A percentile compares a stretch with the other conserved stretches of the same genome.
These are phyloP conservation scores for Ceratina calcarata DNA, from an alignment of 1,140 invertebrate genomes.

Conservation along the genomic window DNA sequence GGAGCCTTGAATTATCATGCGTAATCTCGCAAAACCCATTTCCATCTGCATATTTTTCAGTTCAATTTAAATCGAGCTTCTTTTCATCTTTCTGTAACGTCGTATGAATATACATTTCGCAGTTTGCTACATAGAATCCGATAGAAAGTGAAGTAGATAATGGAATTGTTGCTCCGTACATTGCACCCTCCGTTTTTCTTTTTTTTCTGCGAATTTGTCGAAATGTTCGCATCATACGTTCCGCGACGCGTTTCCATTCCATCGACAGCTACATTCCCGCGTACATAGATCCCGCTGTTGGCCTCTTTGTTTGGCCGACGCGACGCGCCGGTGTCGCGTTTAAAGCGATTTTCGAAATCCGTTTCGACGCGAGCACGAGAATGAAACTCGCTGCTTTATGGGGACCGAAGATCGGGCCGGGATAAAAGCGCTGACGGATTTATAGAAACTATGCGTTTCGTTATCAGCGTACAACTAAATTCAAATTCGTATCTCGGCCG, in stretches of 20 bases:
- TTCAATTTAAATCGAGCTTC: too few species aligned
- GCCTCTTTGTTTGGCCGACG: neutral
- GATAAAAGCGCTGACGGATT: slow-evolving; percentile 25
- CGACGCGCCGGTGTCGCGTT: neutral
- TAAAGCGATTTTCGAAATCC: slow-evolving; percentile 8
- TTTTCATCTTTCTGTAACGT: too few species aligned
- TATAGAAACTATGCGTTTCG: slow-evolving; percentile 7
- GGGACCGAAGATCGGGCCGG: neutral
- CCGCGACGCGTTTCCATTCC: neutral
- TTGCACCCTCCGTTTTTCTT: neutral
- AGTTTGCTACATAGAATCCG: too few species aligned
- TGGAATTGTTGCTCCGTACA: neutral
- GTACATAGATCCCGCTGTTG: neutral
- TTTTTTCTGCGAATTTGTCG: neutral
- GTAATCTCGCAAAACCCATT: neutral
- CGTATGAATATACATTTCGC: too few species aligned
- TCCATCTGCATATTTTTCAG: neutral
- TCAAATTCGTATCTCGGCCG: neutral
- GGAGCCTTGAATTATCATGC: too few species aligned
- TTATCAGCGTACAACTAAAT: slow-evolving; percentile 7
- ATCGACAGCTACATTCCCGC: neutral
- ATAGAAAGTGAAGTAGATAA: too few species aligned
- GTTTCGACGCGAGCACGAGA: neutral
- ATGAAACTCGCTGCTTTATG: slow-evolving; percentile 18
- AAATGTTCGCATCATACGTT: neutral